These are phyloP conservation scores for Philotrypesis tridentata DNA, from an alignment of 1,140 invertebrate species.

Conservation along the genomic window DNA sequence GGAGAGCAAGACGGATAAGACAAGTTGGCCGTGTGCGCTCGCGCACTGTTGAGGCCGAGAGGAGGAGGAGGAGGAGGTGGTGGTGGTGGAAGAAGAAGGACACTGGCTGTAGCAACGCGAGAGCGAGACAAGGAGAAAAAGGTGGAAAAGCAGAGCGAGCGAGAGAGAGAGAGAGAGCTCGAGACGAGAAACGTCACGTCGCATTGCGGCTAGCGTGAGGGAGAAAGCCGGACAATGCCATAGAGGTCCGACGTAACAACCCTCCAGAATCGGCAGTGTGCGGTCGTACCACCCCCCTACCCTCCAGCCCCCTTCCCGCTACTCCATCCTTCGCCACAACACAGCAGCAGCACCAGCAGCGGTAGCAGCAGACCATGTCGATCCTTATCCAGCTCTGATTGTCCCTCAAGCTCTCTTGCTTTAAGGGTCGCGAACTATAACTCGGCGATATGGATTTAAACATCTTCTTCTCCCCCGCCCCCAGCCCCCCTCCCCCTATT, in stretches of 20 bases:
- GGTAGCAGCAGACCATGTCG: constrained; percentile 9
- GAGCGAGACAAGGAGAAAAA: background rate
- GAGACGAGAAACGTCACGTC: constrained; percentile 57
- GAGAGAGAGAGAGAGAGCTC: background rate
- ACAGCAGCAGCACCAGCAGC: no score
- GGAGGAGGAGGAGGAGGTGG: no score
- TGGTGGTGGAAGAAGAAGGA: no score
- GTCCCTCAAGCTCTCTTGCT: constrained; percentile 12
- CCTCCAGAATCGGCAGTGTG: constrained; percentile 59
- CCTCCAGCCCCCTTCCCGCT: background rate
- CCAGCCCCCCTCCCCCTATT: no score
- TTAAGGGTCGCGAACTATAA: constrained; percentile 17
- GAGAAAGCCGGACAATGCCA: constrained; percentile 59
- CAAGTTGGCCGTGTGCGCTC: background rate
- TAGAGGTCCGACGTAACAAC: constrained; percentile 59
- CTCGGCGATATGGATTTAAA: constrained; percentile 38
- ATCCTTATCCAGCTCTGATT: constrained; percentile 34
- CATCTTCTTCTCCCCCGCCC: no score
- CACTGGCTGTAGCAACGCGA: background rate
- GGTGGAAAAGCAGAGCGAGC: constrained; percentile 1
- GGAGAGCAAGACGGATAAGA: background rate
- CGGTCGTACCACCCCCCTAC: constrained; percentile 50
- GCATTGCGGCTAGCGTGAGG: constrained; percentile 60
- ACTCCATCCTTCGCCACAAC: no score
- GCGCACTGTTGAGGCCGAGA: background rate